Conservation (phyloP, 2,888 invertebrate species). For the Eupithecia tripunctaria region DNA sequence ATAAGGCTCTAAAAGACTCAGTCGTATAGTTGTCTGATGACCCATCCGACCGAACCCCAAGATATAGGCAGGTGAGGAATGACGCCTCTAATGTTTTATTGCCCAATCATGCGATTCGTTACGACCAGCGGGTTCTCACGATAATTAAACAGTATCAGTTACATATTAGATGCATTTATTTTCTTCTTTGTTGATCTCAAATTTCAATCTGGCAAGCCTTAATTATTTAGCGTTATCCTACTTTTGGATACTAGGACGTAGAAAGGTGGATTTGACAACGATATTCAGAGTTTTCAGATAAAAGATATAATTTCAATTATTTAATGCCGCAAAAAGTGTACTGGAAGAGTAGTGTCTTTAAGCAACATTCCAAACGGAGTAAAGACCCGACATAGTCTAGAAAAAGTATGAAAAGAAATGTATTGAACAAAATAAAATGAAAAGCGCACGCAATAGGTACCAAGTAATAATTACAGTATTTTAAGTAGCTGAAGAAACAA, state of each 20-base stretch:
- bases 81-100: constrained; percentile 44
- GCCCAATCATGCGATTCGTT: constrained; percentile 46
- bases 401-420: background rate
- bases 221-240: background rate
- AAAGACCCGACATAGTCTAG: background rate
- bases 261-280: background rate
- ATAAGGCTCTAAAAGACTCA: constrained; percentile 2
- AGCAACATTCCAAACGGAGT: background rate
- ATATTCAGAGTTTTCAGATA: background rate
- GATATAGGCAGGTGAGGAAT: constrained; percentile 39
- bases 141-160: constrained; percentile 50
- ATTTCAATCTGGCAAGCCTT: background rate
- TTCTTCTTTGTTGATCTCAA: background rate
- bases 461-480: background rate
- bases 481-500: constrained; percentile 12
- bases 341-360: background rate
- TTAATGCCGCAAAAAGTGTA: background rate
- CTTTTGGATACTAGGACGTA: background rate
- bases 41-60: constrained; percentile 21
- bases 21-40: constrained; percentile 10
- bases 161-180: background rate
- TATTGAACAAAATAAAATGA: background rate
- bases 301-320: background rate
- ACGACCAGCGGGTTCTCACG: constrained; percentile 51
- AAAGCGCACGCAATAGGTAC: constrained; percentile 3